A percentile compares a stretch with the other conserved stretches of the same genome.
Evolutionary conservation across 2,888 invertebrate genomes (phyloP).

Genomic region (Pterostichus niger): DNA sequence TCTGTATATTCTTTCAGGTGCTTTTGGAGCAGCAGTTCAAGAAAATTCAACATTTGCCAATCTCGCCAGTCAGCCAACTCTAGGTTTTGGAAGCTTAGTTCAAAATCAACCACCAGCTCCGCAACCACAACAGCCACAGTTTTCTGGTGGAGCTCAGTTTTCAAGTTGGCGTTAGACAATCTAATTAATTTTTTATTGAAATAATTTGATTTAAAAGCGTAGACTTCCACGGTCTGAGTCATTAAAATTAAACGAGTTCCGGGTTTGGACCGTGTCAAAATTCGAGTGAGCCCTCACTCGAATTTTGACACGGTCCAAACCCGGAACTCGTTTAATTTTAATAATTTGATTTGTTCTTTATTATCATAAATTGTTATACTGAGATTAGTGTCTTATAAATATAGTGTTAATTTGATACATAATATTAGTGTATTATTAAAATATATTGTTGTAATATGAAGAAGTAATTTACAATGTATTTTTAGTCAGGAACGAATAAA

Average conservation of each 20-base stretch:
- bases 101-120: slow-evolving; percentile 75
- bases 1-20: slow-evolving; percentile 69
- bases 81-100: slow-evolving; percentile 83
- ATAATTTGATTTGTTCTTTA: slow-evolving; percentile 17
- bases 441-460: no score
- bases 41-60: slow-evolving; percentile 82
- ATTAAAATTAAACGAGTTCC: no score
- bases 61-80: slow-evolving; percentile 82
- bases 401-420: no score
- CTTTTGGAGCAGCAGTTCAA: slow-evolving; percentile 78
- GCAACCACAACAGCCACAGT: slow-evolving; percentile 73
- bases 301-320: no score
- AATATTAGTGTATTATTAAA: no score
- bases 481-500: no score
- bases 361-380: slow-evolving; percentile 11
- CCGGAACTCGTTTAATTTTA: no score
- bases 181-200: neutral
- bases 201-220: slow-evolving; percentile 18
- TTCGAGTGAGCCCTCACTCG: no score
- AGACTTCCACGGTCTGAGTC: no score
- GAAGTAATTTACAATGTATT: no score
- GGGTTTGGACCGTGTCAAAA: no score
- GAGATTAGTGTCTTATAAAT: slow-evolving; percentile 11
- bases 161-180: slow-evolving; percentile 75
- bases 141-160: slow-evolving; percentile 75